Conservation (phyloP, 1,140 invertebrate species). For the Bombus confusus region DNA sequence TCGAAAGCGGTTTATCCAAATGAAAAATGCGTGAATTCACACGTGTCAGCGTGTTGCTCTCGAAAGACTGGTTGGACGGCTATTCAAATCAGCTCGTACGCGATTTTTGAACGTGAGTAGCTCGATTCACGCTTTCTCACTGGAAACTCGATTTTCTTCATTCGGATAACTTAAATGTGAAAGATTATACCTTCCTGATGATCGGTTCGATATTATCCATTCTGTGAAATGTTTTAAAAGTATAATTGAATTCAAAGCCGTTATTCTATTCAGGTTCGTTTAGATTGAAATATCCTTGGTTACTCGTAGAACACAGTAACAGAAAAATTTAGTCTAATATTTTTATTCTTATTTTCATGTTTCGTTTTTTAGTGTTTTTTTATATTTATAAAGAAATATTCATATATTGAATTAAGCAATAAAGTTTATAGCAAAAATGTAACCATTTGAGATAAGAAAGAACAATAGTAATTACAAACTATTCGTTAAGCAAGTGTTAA, state of each 20-base stretch:
- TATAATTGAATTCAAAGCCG: background rate
- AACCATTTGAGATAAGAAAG: background rate
- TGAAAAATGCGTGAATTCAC: conserved; percentile 18
- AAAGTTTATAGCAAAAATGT: too few relatives aligned
- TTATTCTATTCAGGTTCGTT: background rate
- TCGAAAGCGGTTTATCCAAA: background rate
- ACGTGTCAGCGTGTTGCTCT: background rate
- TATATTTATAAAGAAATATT: background rate
- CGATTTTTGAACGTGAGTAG: background rate
- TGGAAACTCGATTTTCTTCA: background rate
- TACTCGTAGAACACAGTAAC: too few relatives aligned
- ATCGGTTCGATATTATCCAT: too few relatives aligned
- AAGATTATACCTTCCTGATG: background rate
- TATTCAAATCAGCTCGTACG: conserved; percentile 47
- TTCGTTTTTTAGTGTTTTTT: too few relatives aligned
- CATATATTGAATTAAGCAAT: background rate
- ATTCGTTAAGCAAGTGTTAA: background rate
- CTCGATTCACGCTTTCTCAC: conserved; percentile 1
- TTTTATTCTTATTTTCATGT: background rate
- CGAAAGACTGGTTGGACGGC: conserved; percentile 38
- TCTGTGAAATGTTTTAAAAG: background rate
- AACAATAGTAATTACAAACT: background rate
- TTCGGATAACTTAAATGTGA: background rate
- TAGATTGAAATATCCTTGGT: background rate
- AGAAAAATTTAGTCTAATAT: background rate